Evolutionary conservation across 2,888 invertebrate genomes (phyloP), one percentile per base, ranked within the genome.

Genomic region (Oithona nana): DNA sequence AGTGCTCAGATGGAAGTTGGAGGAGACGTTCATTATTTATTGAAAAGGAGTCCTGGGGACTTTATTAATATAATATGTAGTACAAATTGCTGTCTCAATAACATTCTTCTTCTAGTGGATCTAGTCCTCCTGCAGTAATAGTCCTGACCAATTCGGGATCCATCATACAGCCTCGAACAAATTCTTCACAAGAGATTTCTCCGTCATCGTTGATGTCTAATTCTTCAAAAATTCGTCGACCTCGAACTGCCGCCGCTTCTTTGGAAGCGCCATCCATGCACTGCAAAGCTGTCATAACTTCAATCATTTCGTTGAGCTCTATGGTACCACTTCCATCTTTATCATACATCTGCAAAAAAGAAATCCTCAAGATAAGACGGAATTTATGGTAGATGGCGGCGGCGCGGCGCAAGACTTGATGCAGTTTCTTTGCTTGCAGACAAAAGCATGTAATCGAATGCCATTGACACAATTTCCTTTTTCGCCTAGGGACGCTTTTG

Each of bases 281-380:
- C 1, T 59, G 28, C 20, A 59, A 28, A 26, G 59, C 28, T 59
- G n/a, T 24, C 8, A 59, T 59, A 1, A 59, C 28, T 59, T 59
- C 59, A 20, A 50, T 59, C 48, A 59, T 59, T 50, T 59, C 59
- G 8, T 8, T 49, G 22, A 59, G 26, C 13, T 59, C 59, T 49
- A 59, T 59, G 3, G 59, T 49, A 3, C 61, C 61, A 50, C 50
- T 50, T 1, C 54, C 54, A 52, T 61, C 61, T 6, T 61, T 61
- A 29, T 61, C 61, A 54, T 61, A 61, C 61, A 61, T 61, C 26
- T 57, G n/a, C 1, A 57, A 57, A 11, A 39, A 11, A n/a, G n/a
- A n/a, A n/a, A n/a, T n/a, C n/a, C n/a, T n/a, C n/a, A n/a, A n/a
- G n/a, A n/a, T n/a, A n/a, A n/a, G n/a, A n/a, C n/a, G n/a, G n/a